phyloP scores from a whole-genome alignment of 1,140 invertebrate genomes.

The Rhynchophorus ferrugineus region DNA sequence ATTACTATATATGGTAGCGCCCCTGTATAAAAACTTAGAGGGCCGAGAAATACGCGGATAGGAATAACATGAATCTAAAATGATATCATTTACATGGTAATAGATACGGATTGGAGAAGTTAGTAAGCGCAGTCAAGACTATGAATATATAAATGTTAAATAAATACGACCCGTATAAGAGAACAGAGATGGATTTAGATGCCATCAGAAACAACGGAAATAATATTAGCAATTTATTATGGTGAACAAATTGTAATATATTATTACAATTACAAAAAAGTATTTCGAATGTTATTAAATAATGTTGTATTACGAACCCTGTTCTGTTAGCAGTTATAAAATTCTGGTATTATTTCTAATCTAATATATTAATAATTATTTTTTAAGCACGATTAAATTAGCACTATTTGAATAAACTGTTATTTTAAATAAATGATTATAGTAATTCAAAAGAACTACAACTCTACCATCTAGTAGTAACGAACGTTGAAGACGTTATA shows the following conservation, averaged over 20 bases:
- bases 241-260: no score
- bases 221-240: no score
- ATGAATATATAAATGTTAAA: constrained; percentile 24
- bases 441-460: not conserved
- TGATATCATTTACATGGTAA: constrained; percentile 23
- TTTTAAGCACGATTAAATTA: not conserved
- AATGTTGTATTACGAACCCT: no score
- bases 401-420: not conserved
- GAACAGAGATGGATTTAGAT: no score
- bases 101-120: constrained; percentile 25
- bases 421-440: not conserved
- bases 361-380: not conserved
- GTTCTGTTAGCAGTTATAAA: no score
- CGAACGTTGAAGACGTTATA: no score
- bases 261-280: no score
- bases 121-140: constrained; percentile 22
- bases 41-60: constrained; percentile 14
- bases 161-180: constrained; percentile 14
- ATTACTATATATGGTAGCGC: no score
- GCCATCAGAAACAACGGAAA: no score
- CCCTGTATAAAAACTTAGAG: constrained; percentile 1
- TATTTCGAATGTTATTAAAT: no score
- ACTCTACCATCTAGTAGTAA: no score
- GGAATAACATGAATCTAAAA: constrained; percentile 22
- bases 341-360: no score